Base-by-base conservation (phyloP, 1,140 invertebrate species). In the Neomicropteryx cornuta region DNA sequence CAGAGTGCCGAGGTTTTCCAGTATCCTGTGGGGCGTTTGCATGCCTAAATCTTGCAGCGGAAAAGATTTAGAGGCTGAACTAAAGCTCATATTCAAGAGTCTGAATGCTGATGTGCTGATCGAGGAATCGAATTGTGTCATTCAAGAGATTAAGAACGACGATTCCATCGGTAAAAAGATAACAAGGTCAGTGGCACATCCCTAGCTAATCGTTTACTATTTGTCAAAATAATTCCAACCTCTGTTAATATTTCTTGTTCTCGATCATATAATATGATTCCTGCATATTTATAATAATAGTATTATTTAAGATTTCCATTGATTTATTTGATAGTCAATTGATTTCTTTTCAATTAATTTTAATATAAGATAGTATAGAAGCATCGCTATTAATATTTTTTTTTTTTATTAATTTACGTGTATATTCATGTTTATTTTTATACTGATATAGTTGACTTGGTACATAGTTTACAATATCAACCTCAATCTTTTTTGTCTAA, bases 21-120 rank as follows among this genome's bases (percentile, higher is more conserved):
- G 65, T 23, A 66, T 77, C 8, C 62, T 76, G 36, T 79, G 75
- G 75, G 76, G 69, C 1, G 49, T 77, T 2, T 79, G 76, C 44
- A 65, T 77, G 3, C 76, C 76, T 6, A 63, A 62, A 18, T 67
- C 68, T 2, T 79, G 76, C 49, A 63, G 65, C 29, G 51, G 72
- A 21, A 49, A 56, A 18, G 75, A 79, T 50, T 52, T 78, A 3
- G 62, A 76, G 46, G 52, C 62, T 3, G 68, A 66, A 16, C 48
- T 78, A 14, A 42, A 47, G 31, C 31, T 47, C 18, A 42, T 33
- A 1, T 28, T 59, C 5, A 41, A 46, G 10, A 32, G 19, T 24
- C 50, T 54, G 10, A 16, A 33, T 17, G 2, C 29, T 5, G 5
- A 18, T 14, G 43, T 5, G 20, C 18, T 6, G 24, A 38, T 18